A percentile compares a stretch with the other conserved stretches of the same genome.
Evolutionary conservation across 2,113 vertebrate genomes (phyloP).

Genomic region (Macrotus californicus): DNA sequence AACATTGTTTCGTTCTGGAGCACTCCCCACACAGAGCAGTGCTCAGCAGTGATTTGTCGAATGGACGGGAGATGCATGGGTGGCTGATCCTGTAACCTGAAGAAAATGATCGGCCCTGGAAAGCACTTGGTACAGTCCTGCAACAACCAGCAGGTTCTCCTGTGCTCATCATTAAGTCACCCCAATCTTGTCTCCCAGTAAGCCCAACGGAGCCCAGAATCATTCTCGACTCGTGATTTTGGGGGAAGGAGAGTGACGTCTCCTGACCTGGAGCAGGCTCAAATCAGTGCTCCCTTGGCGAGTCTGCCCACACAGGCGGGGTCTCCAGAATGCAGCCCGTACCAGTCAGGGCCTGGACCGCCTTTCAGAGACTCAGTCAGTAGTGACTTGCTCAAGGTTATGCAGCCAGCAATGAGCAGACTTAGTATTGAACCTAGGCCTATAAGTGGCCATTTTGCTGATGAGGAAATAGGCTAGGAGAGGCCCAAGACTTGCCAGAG

Average conservation of each 20-base stretch:
- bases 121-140: background rate
- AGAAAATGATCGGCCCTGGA: background rate
- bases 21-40: background rate
- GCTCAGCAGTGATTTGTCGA: background rate
- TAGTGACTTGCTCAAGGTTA: background rate
- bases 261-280: background rate
- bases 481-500: background rate
- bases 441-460: background rate
- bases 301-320: background rate
- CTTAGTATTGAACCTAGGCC: background rate
- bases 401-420: background rate
- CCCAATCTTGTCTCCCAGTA: background rate
- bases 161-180: background rate
- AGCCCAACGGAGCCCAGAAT: background rate
- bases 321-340: background rate
- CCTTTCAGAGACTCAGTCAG: background rate
- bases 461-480: background rate
- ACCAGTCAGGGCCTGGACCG: background rate
- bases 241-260: background rate
- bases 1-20: background rate
- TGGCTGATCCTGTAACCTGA: background rate
- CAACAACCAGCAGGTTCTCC: background rate
- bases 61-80: background rate
- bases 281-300: background rate
- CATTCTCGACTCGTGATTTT: background rate